Evolutionary conservation across 1,140 invertebrate genomes (phyloP), one percentile per base, ranked within the genome.

Genomic region (Panagrolaimus sp.): DNA sequence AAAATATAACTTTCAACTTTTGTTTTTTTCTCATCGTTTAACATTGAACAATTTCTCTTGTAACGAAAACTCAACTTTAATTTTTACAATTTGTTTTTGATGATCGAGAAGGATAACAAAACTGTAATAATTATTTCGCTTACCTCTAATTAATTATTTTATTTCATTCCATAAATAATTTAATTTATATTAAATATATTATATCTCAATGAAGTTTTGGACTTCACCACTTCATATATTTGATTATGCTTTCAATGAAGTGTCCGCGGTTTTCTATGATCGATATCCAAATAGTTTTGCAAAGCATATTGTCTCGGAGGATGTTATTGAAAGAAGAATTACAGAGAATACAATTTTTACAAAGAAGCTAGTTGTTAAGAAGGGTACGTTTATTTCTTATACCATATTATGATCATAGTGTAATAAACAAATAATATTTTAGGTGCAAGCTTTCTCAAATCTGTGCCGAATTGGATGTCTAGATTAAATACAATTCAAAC

Each of bases 211-310:
- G 72, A 69, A 65, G 45, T 63, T 63, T 38, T 74, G 66, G 55
- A 43, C 44, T 10, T 69, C 67, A 15, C 67, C 72, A 5, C 15
- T 38, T 44, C 68, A 74, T 74, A 62, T 69, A 32, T 74, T 74
- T 38, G 75, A 73, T 65, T 76, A 76, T 63, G 45, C 47, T 17
- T 73, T 68, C 38, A 38, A 38, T 15, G 52, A 65, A n/a, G 62
- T 69, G 21, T 24, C 24, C 9, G 58, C 68, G 12, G 58, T 66
- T 24, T 76, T 76, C 65, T 78, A 70, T 43, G 67, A 74, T 62
- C 65, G 78, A 38, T 82, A 83, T 63, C 80, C 81, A 38, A 82
- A 82, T 68, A 74, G 79, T 0, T 76, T 80, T 66, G 79, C 80
- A 7, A 82, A 82, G 46, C 80, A 82, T 66, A 76, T 83, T 8